A percentile compares a stretch with the other conserved stretches of the same genome.
Evolutionary conservation across 2,113 vertebrate genomes (phyloP).

Genomic region (Dasyurus viverrinus): DNA sequence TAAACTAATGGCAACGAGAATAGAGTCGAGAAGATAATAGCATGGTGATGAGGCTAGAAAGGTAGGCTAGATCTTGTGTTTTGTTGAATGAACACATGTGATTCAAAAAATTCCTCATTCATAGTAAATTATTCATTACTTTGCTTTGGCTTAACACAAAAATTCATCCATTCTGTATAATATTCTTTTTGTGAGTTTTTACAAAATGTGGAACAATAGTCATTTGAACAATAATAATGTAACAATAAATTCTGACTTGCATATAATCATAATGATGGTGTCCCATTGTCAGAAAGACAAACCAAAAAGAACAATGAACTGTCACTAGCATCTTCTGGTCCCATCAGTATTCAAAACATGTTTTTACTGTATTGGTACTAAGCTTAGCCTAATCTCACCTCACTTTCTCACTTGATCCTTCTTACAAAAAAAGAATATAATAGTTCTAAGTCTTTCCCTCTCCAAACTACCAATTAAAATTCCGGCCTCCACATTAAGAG

Average conservation of each 20-base stretch:
- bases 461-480: neutral
- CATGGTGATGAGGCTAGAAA: neutral
- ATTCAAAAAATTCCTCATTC: neutral
- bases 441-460: neutral
- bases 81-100: neutral
- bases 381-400: neutral
- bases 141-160: neutral
- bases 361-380: neutral
- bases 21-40: neutral
- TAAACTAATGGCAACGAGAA: neutral
- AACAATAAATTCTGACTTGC: neutral
- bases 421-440: neutral
- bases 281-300: neutral
- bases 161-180: neutral
- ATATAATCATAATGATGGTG: neutral
- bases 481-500: neutral
- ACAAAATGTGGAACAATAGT: neutral
- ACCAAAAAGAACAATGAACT: neutral
- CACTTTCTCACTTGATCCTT: neutral
- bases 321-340: neutral
- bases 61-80: neutral
- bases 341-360: neutral
- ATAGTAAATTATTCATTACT: neutral
- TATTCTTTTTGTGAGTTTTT: neutral
- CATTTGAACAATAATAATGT: neutral